A percentile compares a stretch with the other conserved stretches of the same genome.
Conservation (phyloP, 2,113 vertebrate genomes). For the Eupsittula cactorum region DNA sequence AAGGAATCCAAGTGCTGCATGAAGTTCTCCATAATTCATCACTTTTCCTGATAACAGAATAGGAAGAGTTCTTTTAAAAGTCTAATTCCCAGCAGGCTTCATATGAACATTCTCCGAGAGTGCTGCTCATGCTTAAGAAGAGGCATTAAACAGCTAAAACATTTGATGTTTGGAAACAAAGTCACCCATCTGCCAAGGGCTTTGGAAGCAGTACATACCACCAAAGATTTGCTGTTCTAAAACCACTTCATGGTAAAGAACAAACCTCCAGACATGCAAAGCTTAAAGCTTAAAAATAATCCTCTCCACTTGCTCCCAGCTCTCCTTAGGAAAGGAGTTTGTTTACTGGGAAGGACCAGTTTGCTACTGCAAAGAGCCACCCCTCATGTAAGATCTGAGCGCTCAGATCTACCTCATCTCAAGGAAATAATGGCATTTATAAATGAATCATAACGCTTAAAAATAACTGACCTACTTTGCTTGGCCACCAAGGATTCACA, state of each 20-base stretch:
- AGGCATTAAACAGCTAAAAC: conserved; percentile 26
- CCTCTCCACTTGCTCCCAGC: not conserved
- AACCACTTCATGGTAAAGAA: not conserved
- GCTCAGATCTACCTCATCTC: not conserved
- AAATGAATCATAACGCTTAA: conserved; percentile 33
- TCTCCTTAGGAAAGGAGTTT: not conserved
- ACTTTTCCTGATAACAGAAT: not conserved
- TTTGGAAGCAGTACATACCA: conserved; percentile 4
- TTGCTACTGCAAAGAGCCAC: not conserved
- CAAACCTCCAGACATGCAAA: not conserved
- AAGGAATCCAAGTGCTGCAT: not conserved
- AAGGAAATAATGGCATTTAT: not conserved
- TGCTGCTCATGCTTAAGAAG: not conserved
- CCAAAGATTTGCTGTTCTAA: not conserved
- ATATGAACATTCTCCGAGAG: not conserved
- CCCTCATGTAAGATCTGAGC: accelerated
- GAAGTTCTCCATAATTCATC: not conserved
- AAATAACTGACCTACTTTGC: conserved; percentile 36
- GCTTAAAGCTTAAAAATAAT: not conserved
- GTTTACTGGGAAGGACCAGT: not conserved
- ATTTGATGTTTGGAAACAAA: conserved; percentile 31
- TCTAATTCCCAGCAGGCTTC: not conserved
- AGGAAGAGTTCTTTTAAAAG: not conserved
- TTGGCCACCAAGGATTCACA: not conserved
- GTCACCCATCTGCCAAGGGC: conserved; percentile 13